Base-by-base conservation (phyloP, 2,113 vertebrate species). In the Corvus hawaiiensis region DNA sequence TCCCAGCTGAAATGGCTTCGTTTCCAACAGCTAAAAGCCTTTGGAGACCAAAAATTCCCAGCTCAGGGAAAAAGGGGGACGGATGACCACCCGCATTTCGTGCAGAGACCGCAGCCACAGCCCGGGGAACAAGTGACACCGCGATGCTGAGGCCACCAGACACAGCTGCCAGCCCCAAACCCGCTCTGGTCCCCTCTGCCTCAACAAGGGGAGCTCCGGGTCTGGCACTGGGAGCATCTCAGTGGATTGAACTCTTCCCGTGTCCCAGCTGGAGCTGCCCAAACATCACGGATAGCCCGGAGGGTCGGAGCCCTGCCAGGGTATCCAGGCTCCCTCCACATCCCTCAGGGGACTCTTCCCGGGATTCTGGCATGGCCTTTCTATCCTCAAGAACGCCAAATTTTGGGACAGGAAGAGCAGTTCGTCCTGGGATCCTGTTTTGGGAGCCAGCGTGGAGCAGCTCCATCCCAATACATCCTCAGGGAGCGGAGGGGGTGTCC, bases 81-180 rank as follows among this genome's bases (percentile, higher is more conserved):
- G 3, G 30, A 7, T 10, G 32, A 35, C 8, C 14, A 0, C 8
- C 13, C 37, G 20, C 46, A 1, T 7, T 19, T 3, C 1, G 0
- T 1, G 9, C 41, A 32, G 3, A 0, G 2, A 16, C 5, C 2
- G 0, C 18, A 9, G 61, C 12, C 32, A 2, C 72, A 28, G 52
- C 56, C 33, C 9, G 0, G 32, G 73, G 54, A 22, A 52, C 32
- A 13, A 32, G 46, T 14, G 74, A 74, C 74, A 41, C 19, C 0
- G 0, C 0, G 0, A 2, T 1, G n/a, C 71, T 13, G 75, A 2
- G 3, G 66, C 24, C 84, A 14, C 28, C 17, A 62, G 1, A 7
- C 17, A 16, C 11, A 11, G 4, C 71, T 13, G 14, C 4, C 28
- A 13, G 28, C 63, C 39, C 71, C 43, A 63, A 44, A 64, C 0